Conservation (phyloP, 2,888 invertebrate genomes). For the Petrophora chlorosata region DNA sequence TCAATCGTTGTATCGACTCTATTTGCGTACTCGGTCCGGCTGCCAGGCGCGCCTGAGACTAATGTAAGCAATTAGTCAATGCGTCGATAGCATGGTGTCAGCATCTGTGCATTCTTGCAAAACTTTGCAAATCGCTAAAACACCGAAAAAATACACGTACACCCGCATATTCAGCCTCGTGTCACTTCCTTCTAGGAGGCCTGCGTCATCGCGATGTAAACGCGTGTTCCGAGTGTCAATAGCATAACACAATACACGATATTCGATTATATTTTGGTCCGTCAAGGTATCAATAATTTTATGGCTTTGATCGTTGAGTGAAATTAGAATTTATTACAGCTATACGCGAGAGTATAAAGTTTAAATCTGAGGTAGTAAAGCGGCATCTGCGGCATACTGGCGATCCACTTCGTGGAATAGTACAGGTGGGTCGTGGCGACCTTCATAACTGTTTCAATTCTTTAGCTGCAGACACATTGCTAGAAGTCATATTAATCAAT, state of each 20-base stretch:
- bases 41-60: conserved; percentile 59
- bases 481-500: conserved; percentile 14
- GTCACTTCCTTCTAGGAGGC: conserved; percentile 34
- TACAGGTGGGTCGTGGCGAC: conserved; percentile 45
- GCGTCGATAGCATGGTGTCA: conserved; percentile 64
- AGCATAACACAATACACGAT: conserved; percentile 51
- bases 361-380: conserved; percentile 25
- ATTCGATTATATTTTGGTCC: conserved; percentile 40
- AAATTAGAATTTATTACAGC: conserved; percentile 37
- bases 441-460: conserved; percentile 31
- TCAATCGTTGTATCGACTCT: conserved; percentile 69
- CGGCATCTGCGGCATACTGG: conserved; percentile 29
- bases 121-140: conserved; percentile 44
- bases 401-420: conserved; percentile 37
- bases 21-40: conserved; percentile 67
- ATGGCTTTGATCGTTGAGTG: conserved; percentile 25
- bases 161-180: conserved; percentile 5
- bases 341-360: conserved; percentile 32
- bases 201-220: conserved; percentile 43
- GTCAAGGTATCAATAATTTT: conserved; percentile 36
- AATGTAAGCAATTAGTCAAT: conserved; percentile 78
- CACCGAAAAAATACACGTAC: conserved; percentile 28
- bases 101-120: conserved; percentile 53
- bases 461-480: conserved; percentile 8
- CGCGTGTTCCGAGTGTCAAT: conserved; percentile 53